phyloP scores from a whole-genome alignment of 1,140 invertebrate genomes.

The Drosophila serrata region DNA sequence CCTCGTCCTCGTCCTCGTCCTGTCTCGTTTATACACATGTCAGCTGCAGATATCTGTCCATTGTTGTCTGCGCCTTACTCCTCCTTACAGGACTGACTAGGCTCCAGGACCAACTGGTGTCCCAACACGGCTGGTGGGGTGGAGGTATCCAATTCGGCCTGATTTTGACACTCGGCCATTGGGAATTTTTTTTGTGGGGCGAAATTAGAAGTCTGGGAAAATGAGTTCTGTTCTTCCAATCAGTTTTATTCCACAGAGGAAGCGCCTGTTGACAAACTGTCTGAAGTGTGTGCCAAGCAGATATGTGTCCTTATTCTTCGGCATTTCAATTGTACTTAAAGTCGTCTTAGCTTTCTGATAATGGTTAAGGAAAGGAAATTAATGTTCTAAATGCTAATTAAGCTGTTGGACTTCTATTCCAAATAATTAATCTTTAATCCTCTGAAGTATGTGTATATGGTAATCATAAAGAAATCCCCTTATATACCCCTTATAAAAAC shows the following conservation, averaged over 20 bases:
- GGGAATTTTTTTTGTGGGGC: constrained; percentile 17
- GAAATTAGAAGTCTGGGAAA: constrained; percentile 27
- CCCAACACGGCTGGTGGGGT: not conserved
- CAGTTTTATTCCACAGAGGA: constrained; percentile 17
- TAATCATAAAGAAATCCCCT: not conserved
- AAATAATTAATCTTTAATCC: too few species aligned
- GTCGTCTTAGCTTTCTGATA: not conserved
- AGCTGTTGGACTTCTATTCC: not conserved
- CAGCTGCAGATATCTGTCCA: constrained; percentile 37
- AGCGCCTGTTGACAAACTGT: constrained; percentile 3
- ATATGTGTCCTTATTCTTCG: not conserved
- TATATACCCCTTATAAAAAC: not conserved
- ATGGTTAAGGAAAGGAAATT: not conserved
- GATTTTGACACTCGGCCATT: constrained; percentile 47
- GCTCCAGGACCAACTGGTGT: too few species aligned
- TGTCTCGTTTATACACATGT: constrained; percentile 27
- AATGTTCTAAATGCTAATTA: not conserved
- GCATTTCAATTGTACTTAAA: not conserved
- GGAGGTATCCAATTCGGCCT: constrained; percentile 23
- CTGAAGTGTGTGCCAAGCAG: not conserved
- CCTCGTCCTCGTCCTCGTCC: not conserved
- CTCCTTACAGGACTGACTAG: not conserved
- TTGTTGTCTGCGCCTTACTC: constrained; percentile 39
- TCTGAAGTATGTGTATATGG: too few species aligned
- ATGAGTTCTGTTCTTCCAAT: constrained; percentile 33